Base-by-base conservation (phyloP, 2,797 vertebrate species). In the Takifugu rubripes region DNA sequence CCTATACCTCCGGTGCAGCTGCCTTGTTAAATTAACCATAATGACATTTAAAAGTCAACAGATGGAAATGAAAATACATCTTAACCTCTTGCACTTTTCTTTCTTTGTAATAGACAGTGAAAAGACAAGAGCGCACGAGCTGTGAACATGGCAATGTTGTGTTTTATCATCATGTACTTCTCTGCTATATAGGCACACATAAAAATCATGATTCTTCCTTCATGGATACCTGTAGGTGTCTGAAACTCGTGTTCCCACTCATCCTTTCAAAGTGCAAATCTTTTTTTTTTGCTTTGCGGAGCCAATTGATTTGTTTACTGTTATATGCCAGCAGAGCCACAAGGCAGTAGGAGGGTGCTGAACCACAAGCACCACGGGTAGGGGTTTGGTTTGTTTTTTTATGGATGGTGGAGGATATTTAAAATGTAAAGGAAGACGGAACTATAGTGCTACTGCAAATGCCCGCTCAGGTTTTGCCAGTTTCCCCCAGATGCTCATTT, bases 301-400 rank as follows among this genome's bases (percentile, higher is more conserved):
- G 51, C 49, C 61, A 56, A 56, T 9, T 66, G 75, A 79, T 66
- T 79, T 54, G 54, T 58, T 62, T 66, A 66, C 72, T 40, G 56
- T 54, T 33, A 33, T 72, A 67, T 48, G 67, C 68, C 84, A 79
- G 63, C 29, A 58, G 66, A 68, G 51, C 64, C 75, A 66, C 73
- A 67, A 69, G 70, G 72, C 77, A 47, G 63, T 50, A 61, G 33
- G 64, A 61, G 49, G 0, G 51, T 55, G 56, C 15, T 43, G 21
- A 1, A 21, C 21, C 21, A 21, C 21, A 21, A 21, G 21, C 21
- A 21, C 21, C 21, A 21, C 21, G 21, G 21, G 21, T 21, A 21
- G 21, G 21, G 21, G 1, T 21, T 21, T 21, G 21, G 21, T 21
- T 21, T 21, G 21, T 21, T 16, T 31, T 59, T 33, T 40, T 40